phyloP scores from a whole-genome alignment of 1,140 invertebrate species.

The Sitodiplosis mosellana region DNA sequence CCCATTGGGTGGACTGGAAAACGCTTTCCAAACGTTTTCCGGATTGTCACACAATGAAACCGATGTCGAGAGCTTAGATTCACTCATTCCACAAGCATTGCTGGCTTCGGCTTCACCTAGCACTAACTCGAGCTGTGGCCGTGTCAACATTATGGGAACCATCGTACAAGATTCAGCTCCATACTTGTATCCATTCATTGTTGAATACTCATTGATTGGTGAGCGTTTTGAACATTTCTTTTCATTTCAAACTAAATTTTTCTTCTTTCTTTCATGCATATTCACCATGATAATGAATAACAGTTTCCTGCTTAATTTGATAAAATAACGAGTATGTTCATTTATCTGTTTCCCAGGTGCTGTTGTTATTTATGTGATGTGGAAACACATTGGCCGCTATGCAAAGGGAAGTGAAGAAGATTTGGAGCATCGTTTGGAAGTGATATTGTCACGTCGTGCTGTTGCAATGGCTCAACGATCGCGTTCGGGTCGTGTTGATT shows the following conservation, averaged over 20 bases:
- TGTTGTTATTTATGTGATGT: conserved; percentile 94
- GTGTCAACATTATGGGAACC: conserved; percentile 80
- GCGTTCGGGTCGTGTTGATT: conserved; percentile 67
- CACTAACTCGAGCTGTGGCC: conserved; percentile 41
- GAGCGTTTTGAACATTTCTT: no score
- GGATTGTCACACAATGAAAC: conserved; percentile 27
- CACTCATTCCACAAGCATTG: conserved; percentile 37
- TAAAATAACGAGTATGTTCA: no score
- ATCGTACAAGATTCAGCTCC: conserved; percentile 81
- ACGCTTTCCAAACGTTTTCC: conserved; percentile 22
- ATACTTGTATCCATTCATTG: conserved; percentile 89
- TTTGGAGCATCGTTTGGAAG: conserved; percentile 63
- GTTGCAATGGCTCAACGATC: conserved; percentile 58
- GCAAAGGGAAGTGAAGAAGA: conserved; percentile 65
- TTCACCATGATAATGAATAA: no score
- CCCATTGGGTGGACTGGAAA: conserved; percentile 23
- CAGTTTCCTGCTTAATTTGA: no score
- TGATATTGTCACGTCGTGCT: conserved; percentile 62
- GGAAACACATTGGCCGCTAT: conserved; percentile 82
- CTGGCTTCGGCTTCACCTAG: conserved; percentile 33
- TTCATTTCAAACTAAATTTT: no score
- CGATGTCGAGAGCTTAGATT: conserved; percentile 36
- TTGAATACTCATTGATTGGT: conserved; percentile 94
- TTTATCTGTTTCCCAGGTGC: no score
- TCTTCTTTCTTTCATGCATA: no score